phyloP scores from a whole-genome alignment of 2,797 vertebrate genomes.

The Poeciliopsis infans region DNA sequence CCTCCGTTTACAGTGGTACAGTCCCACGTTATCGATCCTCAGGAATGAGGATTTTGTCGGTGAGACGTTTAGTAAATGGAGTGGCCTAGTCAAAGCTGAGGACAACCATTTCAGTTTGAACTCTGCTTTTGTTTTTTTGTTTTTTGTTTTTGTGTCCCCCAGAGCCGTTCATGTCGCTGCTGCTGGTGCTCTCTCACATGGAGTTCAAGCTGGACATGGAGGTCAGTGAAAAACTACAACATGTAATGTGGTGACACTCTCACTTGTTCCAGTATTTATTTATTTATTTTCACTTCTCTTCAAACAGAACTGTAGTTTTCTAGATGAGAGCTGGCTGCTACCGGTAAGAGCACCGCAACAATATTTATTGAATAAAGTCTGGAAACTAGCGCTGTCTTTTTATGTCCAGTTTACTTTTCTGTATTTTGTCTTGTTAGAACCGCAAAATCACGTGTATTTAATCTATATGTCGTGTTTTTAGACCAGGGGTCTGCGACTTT shows the following conservation, averaged over 20 bases:
- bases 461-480: neutral
- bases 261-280: constrained; percentile 4
- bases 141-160: constrained; percentile 12
- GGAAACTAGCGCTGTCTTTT: neutral
- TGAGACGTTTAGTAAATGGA: constrained; percentile 57
- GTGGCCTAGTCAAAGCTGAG: neutral
- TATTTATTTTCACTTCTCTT: constrained; percentile 5
- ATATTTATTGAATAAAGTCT: neutral
- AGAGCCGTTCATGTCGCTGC: constrained; percentile 86
- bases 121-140: neutral
- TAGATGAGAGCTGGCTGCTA: constrained; percentile 87
- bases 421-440: neutral
- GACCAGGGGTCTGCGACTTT: neutral
- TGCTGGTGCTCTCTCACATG: constrained; percentile 83
- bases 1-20: constrained; percentile 81
- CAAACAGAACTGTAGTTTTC: constrained; percentile 86
- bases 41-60: constrained; percentile 83
- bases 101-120: neutral
- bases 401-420: neutral
- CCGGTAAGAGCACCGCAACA: constrained; percentile 75
- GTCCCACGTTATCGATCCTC: constrained; percentile 76
- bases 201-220: constrained; percentile 84
- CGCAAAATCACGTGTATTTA: neutral
- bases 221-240: constrained; percentile 63
- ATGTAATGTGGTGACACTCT: neutral